A percentile compares a stretch with the other conserved stretches of the same genome.
Conservation (phyloP, 2,797 vertebrate genomes). For the Pangasius mekongensis region DNA sequence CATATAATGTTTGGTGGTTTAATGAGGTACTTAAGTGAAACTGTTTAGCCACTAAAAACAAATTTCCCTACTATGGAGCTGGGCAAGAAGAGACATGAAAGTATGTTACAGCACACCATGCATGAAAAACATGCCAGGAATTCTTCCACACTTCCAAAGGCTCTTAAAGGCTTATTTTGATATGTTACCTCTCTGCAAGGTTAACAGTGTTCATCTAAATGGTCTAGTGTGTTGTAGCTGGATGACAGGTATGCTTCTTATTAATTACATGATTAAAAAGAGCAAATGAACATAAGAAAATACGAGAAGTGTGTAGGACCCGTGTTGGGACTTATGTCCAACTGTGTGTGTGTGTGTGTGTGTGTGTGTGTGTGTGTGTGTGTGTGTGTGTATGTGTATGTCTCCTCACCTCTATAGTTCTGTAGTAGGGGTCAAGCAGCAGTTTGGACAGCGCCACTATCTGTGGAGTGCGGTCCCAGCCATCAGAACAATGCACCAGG, state of each 20-base stretch:
- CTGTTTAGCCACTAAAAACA: background rate
- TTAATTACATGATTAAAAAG: background rate
- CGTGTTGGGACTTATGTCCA: background rate
- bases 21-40: background rate
- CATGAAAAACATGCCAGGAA: slow-evolving; percentile 22
- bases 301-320: background rate
- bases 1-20: too few relatives aligned
- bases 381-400: background rate
- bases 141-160: background rate
- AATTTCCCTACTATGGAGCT: background rate
- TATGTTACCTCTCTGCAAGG: background rate
- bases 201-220: background rate
- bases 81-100: slow-evolving; percentile 14
- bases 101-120: slow-evolving; percentile 6
- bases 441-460: slow-evolving; percentile 95
- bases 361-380: background rate
- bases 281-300: background rate
- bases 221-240: background rate
- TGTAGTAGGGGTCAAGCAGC: slow-evolving; percentile 94
- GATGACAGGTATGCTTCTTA: background rate
- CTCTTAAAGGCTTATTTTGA: background rate
- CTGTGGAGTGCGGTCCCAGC: slow-evolving; percentile 98
- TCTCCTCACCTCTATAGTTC: slow-evolving; percentile 88
- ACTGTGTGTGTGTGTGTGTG: background rate
- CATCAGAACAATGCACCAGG: slow-evolving; percentile 95